Base-by-base conservation (phyloP, 2,113 vertebrate genomes). In the Tachysurus vachellii region DNA sequence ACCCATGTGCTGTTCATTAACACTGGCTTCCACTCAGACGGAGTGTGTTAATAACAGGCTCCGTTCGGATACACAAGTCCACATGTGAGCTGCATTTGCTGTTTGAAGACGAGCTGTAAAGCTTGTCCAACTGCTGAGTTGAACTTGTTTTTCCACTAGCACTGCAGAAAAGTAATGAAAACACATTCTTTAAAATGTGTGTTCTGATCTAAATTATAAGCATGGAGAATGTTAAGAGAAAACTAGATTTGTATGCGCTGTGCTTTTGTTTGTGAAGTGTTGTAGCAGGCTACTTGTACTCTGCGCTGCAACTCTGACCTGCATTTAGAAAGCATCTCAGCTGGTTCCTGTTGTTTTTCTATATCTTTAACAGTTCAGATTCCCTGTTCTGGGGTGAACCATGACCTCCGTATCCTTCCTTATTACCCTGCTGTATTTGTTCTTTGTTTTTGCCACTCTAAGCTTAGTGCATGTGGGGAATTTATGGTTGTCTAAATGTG, bases 81-180 rank as follows among this genome's bases (percentile, higher is more conserved):
- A 89, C 88, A 90, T 90, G 89, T 91, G 91, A 90, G 85, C 81
- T 66, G 28, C 61, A 85, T 88, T 82, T 91, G 77, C 84, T 90
- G 71, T 87, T 90, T 86, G 42, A 85, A 90, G 87, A 73, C 42
- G 21, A 89, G 84, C n/a, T 54, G 57, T 75, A 88, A 88, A 88
- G 80, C n/a, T 57, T 17, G 76, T 68, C 54, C 56, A 59, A 61
- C 75, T 73, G 47, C 86, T 21, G 47, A 76, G 12, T 88, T 85
- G 50, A 88, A 81, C 53, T 64, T 77, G 84, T 89, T 90, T 90
- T 89, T 84, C 84, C 70, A 57, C 50, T 42, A 85, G 73, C 59
- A 42, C 77, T 73, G 70, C 76, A 82, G 80, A 84, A 88, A 80
- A 77, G 54, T 59, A 83, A 77, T 81, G n/a, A 84, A 81, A 87